These are phyloP conservation scores for Amazonetta brasiliensis DNA, from an alignment of 2,797 vertebrate genomes.

Conservation along the genomic window DNA sequence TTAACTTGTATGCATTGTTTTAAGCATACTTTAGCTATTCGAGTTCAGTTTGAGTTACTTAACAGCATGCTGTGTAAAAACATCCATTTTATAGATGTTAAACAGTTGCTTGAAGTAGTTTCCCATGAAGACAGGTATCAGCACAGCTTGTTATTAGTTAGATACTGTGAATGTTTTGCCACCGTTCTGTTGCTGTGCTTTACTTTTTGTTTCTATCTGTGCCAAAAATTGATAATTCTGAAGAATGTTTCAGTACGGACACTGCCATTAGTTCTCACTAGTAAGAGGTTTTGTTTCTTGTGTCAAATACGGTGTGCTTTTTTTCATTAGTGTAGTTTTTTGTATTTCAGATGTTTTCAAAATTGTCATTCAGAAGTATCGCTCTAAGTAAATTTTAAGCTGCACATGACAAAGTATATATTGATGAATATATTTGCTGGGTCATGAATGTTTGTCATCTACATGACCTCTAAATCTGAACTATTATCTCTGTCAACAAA, in stretches of 20 bases:
- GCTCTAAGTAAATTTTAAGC: not conserved
- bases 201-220: conserved; percentile 31
- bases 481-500: not conserved
- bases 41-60: not conserved
- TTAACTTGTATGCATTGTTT: not conserved
- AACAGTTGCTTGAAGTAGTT: not conserved
- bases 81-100: not conserved
- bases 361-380: not conserved
- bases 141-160: conserved; percentile 18
- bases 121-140: not conserved
- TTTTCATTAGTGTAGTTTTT: not conserved
- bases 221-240: conserved; percentile 49
- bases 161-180: conserved; percentile 36
- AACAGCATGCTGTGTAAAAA: not conserved
- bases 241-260: not conserved
- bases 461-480: not conserved
- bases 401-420: not conserved
- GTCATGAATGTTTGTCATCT: not conserved
- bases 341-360: not conserved
- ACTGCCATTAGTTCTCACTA: not conserved
- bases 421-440: not conserved
- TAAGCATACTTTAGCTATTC: not conserved
- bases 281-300: not conserved
- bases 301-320: not conserved
- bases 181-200: not conserved